Base-by-base conservation (phyloP, 2,113 vertebrate genomes). In the Caracal caracal region DNA sequence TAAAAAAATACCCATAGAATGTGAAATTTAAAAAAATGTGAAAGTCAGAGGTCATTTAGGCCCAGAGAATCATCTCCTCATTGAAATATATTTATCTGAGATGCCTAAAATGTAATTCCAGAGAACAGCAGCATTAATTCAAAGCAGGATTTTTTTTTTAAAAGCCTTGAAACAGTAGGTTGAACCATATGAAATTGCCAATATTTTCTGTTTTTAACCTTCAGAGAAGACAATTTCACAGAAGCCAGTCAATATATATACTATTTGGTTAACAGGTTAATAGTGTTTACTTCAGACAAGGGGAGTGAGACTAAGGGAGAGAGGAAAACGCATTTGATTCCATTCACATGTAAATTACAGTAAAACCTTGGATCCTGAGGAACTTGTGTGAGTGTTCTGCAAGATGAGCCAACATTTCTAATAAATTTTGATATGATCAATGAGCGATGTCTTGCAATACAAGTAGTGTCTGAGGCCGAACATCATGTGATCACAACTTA, bases 1-100 rank as follows among this genome's bases (percentile, higher is more conserved):
- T 97, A 88, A 93, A 97, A 97, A 56, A 87, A 88, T 82, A 43
- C 56, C 20, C 6, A 33, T 28, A 49, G 78, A 87, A 63, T 61
- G 3, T 49, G 78, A 40, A 6, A 26, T 87, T 79, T 51, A 93
- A 7, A 66, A 82, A 82, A 85, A 80, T 37, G 11, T 78, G 59
- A 11, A 78, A 43, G 13, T 79, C 70, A 73, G 22, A 87, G 56
- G 49, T 10, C 53, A n/a, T 19, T 3, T 24, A 79, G 12, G 0
- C n/a, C 80, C 40, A 22, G 9, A 59, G 40, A 95, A 80, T 85
- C n/a, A 80, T 37, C 22, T 71, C 13, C 35, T 92, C 28, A 71
- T 8, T 65, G 47, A 37, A 89, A 93, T 73, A 22, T 78, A 26
- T 56, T 85, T 84, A 49, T 51, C 16, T 15, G 9, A 94, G 63